Evolutionary conservation across 1,140 invertebrate genomes (phyloP).

Genomic region (Ips nitidus): DNA sequence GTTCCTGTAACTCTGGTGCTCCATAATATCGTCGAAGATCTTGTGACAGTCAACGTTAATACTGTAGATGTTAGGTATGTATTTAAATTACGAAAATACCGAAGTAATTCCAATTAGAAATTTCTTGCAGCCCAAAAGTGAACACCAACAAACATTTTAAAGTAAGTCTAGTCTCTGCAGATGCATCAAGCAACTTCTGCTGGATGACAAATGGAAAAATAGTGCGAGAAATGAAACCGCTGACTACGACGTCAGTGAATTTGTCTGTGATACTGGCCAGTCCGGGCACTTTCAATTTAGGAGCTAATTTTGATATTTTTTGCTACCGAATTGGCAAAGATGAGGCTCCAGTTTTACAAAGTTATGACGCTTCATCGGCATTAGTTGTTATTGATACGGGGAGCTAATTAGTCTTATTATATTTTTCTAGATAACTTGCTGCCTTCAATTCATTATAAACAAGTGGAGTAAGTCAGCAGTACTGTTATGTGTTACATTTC

Average conservation of each 20-base stretch:
- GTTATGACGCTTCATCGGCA: slow-evolving; percentile 46
- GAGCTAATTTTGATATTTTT: slow-evolving; percentile 46
- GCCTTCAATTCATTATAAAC: no score
- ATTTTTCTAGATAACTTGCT: no score
- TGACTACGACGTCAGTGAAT: slow-evolving; percentile 43
- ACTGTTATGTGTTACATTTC: no score
- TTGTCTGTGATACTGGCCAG: slow-evolving; percentile 44
- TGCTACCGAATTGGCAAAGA: slow-evolving; percentile 41
- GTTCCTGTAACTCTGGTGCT: slow-evolving; percentile 58
- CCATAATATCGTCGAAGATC: slow-evolving; percentile 45
- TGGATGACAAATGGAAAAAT: slow-evolving; percentile 47
- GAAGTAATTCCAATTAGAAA: background rate
- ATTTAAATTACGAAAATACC: background rate
- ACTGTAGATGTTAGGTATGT: slow-evolving; percentile 45
- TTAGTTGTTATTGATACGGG: slow-evolving; percentile 43
- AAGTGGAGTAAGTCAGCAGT: no score
- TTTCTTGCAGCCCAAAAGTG: background rate
- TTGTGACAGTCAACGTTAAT: slow-evolving; percentile 45
- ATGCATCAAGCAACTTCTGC: slow-evolving; percentile 47
- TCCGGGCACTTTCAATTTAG: slow-evolving; percentile 51
- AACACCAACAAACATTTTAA: background rate
- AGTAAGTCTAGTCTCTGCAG: background rate
- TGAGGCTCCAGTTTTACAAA: slow-evolving; percentile 43
- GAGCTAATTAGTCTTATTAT: background rate
- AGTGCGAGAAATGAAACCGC: slow-evolving; percentile 42